A percentile compares a stretch with the other conserved stretches of the same genome.
These are phyloP conservation scores for Celastrina argiolus DNA, from an alignment of 2,888 invertebrate species.

Conservation along the genomic window DNA sequence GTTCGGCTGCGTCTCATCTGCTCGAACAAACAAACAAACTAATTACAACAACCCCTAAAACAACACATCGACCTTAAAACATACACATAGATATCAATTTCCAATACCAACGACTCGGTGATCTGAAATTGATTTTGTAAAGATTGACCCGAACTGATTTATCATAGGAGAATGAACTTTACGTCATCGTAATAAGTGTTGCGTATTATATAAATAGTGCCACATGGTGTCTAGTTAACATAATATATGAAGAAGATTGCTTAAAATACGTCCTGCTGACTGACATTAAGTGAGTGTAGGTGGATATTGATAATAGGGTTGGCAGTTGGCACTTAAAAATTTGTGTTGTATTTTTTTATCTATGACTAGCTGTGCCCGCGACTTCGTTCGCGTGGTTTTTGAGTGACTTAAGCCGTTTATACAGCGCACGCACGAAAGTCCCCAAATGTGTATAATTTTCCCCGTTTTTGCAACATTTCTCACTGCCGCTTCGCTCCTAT, in stretches of 20 bases:
- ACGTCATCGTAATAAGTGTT: slow-evolving; percentile 35
- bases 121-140: slow-evolving; percentile 39
- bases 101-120: slow-evolving; percentile 31
- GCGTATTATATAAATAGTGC: slow-evolving; percentile 39
- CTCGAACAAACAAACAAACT: slow-evolving; percentile 54
- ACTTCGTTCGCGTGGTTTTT: too few relatives aligned
- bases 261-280: slow-evolving; percentile 59
- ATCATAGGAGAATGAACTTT: slow-evolving; percentile 40
- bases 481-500: too few relatives aligned
- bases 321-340: neutral
- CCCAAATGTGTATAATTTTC: too few relatives aligned
- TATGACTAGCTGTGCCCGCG: neutral
- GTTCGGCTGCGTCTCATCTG: slow-evolving; percentile 63
- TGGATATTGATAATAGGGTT: slow-evolving; percentile 27
- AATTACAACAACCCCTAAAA: slow-evolving; percentile 29
- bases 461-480: too few relatives aligned
- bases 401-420: too few relatives aligned
- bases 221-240: slow-evolving; percentile 62
- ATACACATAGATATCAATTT: slow-evolving; percentile 38
- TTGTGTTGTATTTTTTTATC: neutral
- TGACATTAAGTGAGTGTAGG: slow-evolving; percentile 51
- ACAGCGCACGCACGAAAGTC: too few relatives aligned
- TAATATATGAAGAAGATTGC: slow-evolving; percentile 64
- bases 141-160: slow-evolving; percentile 29
- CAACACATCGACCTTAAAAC: slow-evolving; percentile 34